Evolutionary conservation across 2,113 vertebrate genomes (phyloP).

Genomic region (Pao palembangensis): DNA sequence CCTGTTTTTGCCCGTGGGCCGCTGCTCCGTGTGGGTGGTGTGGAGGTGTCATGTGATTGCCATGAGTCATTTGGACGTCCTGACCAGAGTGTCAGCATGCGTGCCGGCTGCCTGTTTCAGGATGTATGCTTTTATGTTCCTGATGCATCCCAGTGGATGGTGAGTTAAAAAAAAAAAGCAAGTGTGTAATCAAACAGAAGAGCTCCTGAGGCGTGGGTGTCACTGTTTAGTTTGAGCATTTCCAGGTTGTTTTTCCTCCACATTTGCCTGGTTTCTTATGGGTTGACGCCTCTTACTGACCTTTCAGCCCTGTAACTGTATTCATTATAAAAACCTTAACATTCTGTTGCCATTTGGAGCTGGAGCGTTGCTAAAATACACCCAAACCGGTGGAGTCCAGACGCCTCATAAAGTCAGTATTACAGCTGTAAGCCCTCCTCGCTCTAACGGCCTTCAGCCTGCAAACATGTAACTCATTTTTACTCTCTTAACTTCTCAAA

Average conservation of each 20-base stretch:
- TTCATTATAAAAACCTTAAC: too few species aligned
- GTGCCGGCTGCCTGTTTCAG: background rate
- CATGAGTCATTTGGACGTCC: constrained; percentile 35
- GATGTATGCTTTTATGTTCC: constrained; percentile 11
- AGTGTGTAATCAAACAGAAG: background rate
- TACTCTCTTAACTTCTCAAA: too few species aligned
- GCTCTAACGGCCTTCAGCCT: too few species aligned
- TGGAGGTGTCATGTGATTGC: constrained; percentile 33
- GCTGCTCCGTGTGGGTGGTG: constrained; percentile 10
- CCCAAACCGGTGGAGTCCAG: too few species aligned
- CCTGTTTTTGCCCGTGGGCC: constrained; percentile 28
- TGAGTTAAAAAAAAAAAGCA: too few species aligned
- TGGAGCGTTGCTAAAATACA: too few species aligned
- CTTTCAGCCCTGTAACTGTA: background rate
- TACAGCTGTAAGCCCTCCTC: too few species aligned
- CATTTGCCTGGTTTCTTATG: constrained; percentile 4
- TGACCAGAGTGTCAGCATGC: constrained; percentile 11
- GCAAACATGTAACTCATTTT: too few species aligned
- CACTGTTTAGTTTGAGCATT: background rate
- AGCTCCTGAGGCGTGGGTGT: background rate
- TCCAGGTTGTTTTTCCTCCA: background rate
- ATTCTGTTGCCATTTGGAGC: too few species aligned
- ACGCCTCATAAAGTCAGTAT: too few species aligned
- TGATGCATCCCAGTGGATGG: background rate
- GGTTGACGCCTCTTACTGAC: constrained; percentile 1